These are phyloP conservation scores for Oreochromis tanganicae DNA, from an alignment of 2,113 vertebrate species.

Conservation along the genomic window DNA sequence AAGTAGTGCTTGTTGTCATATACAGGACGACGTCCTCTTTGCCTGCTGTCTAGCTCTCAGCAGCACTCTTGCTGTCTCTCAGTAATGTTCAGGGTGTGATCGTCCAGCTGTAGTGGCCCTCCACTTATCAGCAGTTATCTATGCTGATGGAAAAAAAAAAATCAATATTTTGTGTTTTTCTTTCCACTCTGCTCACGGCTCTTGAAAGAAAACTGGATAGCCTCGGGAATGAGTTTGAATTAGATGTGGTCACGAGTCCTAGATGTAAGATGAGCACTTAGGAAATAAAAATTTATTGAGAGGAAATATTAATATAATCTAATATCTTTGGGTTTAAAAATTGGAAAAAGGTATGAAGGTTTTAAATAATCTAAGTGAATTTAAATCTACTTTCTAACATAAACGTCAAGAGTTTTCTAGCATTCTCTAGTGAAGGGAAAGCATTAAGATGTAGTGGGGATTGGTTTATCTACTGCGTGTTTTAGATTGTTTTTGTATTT, in stretches of 20 bases:
- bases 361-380: background rate
- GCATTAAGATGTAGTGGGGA: background rate
- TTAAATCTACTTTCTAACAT: background rate
- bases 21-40: background rate
- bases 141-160: background rate
- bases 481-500: background rate
- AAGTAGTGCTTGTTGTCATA: background rate
- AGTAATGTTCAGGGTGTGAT: background rate
- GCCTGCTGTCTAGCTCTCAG: background rate
- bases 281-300: background rate
- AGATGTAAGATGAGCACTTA: background rate
- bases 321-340: background rate
- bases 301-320: background rate
- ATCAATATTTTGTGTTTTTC: background rate
- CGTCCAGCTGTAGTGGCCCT: background rate
- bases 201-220: background rate
- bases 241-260: background rate
- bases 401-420: background rate
- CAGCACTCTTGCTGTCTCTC: background rate
- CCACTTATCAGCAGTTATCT: background rate
- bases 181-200: background rate
- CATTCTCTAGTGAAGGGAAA: background rate
- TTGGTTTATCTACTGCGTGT: background rate
- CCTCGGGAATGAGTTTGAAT: background rate
- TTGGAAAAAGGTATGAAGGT: background rate